Conservation (phyloP, 2,888 invertebrate species). For the Tipula helvola region DNA sequence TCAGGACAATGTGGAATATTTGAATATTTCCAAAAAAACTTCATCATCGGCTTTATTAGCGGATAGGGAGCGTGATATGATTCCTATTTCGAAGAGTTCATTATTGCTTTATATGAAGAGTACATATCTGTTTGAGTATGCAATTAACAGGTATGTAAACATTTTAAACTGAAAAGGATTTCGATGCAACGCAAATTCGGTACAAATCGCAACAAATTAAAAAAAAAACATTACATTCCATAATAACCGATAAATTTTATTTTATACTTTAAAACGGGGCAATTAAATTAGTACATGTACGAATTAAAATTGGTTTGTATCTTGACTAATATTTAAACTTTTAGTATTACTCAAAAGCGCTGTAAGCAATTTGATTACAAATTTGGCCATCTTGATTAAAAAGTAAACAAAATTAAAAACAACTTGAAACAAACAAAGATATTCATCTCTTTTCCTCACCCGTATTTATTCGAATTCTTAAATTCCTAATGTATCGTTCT, state of each 20-base stretch:
- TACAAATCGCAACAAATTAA: no score
- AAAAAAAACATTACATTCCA: neutral
- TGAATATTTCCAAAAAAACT: no score
- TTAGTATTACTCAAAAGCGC: neutral
- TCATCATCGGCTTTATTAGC: no score
- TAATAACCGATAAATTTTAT: neutral
- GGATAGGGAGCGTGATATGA: no score
- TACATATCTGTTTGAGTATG: no score
- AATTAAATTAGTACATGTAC: neutral
- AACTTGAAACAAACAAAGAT: neutral
- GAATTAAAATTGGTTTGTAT: neutral
- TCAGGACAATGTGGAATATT: no score
- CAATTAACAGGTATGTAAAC: no score
- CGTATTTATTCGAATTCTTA: neutral
- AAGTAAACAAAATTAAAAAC: neutral
- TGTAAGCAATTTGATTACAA: neutral
- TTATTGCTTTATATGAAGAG: no score
- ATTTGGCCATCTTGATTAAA: neutral
- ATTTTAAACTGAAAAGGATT: no score
- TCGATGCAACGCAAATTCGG: no score
- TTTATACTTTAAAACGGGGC: neutral
- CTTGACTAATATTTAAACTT: neutral
- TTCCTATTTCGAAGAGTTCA: no score
- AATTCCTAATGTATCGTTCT: no score
- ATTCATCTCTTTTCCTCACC: neutral